phyloP scores from a whole-genome alignment of 2,888 invertebrate species.

The Exephanes ischioxanthus region DNA sequence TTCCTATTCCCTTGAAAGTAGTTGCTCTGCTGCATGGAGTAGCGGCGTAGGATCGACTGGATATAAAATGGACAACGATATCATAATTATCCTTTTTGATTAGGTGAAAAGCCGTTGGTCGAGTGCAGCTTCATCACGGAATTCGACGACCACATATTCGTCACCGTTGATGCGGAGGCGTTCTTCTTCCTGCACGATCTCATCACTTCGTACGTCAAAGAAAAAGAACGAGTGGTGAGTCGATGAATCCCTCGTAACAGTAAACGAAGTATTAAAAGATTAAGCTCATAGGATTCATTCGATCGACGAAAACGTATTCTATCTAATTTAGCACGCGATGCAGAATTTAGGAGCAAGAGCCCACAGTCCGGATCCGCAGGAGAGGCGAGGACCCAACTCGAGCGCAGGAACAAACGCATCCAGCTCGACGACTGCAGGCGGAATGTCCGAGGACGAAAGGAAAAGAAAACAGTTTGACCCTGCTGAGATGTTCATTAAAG shows the following conservation, averaged over 20 bases:
- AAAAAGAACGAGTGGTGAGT: constrained; percentile 93
- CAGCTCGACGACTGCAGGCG: constrained; percentile 61
- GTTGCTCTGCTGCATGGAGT: constrained; percentile 64
- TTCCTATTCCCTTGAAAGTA: constrained; percentile 12
- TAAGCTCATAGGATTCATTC: background rate
- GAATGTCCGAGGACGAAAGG: constrained; percentile 82
- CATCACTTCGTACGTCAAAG: constrained; percentile 97
- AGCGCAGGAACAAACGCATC: constrained; percentile 73
- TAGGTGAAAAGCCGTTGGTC: constrained; percentile 94
- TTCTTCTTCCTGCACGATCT: constrained; percentile 99
- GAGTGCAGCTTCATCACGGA: constrained; percentile 99
- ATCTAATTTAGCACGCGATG: constrained; percentile 73
- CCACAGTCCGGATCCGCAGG: constrained; percentile 84
- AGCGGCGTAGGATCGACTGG: background rate
- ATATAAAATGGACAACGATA: background rate
- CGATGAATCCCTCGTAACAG: background rate
- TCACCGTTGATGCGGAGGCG: constrained; percentile 98
- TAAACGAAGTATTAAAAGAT: background rate
- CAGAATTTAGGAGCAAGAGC: constrained; percentile 81
- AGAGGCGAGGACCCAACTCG: constrained; percentile 74
- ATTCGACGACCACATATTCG: constrained; percentile 99
- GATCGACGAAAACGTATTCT: background rate
- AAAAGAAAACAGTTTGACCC: constrained; percentile 85
- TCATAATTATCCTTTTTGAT: constrained; percentile 9
- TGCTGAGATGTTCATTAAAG: constrained; percentile 90